phyloP scores from a whole-genome alignment of 2,113 vertebrate species.

The Elephas maximus region DNA sequence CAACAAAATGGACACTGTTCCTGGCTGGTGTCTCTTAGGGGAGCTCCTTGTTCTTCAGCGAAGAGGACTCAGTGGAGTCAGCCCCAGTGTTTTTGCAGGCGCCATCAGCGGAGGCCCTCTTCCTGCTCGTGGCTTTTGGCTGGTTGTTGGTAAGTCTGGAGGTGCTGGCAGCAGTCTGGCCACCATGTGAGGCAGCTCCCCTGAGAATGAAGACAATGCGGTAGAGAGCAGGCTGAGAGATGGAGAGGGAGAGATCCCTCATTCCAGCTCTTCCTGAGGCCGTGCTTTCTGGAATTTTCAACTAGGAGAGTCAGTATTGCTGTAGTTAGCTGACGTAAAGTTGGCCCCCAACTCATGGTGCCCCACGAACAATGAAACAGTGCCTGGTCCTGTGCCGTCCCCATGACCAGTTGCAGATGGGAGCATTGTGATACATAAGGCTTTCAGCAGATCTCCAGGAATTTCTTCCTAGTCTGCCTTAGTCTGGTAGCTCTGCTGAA shows the following conservation, averaged over 20 bases:
- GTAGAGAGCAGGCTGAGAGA: background rate
- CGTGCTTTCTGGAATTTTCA: background rate
- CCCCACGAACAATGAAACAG: too few relatives aligned
- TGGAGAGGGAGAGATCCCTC: background rate
- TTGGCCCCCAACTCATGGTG: background rate
- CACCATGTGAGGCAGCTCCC: background rate
- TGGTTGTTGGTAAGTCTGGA: background rate
- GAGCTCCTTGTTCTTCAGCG: rapidly evolving
- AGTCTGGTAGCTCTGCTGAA: background rate
- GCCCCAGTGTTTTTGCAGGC: background rate
- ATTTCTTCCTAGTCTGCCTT: background rate
- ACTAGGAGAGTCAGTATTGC: background rate
- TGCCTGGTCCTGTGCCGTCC: too few relatives aligned
- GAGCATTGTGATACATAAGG: too few relatives aligned
- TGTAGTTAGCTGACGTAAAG: background rate
- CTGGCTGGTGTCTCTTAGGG: background rate
- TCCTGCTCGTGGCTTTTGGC: background rate
- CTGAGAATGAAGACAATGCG: background rate
- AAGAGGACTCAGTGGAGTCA: background rate
- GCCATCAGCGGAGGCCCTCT: background rate
- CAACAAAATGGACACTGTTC: background rate
- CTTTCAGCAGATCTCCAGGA: background rate
- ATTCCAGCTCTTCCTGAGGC: background rate
- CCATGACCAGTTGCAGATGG: too few relatives aligned
- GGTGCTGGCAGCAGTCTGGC: background rate